Percentiles rank a stretch among this genome's conserved stretches.
Evolutionary conservation across 2,797 vertebrate genomes (phyloP).

Genomic region (Myripristis murdjan): DNA sequence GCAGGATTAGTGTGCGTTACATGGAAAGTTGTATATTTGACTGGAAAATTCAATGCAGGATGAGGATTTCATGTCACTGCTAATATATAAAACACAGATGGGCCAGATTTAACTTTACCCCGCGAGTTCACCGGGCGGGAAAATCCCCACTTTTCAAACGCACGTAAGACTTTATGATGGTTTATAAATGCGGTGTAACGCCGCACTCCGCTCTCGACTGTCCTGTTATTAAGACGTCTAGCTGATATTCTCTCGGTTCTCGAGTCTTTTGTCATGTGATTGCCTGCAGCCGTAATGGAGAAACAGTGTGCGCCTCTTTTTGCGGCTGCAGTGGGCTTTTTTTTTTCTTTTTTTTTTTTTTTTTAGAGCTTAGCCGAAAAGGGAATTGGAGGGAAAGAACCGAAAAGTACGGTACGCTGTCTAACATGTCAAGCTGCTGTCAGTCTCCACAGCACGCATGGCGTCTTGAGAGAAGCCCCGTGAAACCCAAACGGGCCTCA

Average conservation of each 20-base stretch:
- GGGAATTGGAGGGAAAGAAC: constrained; percentile 14
- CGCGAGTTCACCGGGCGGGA: constrained; percentile 40
- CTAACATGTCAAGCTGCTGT: constrained; percentile 56
- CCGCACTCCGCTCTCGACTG: constrained; percentile 7
- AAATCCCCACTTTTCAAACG: constrained; percentile 11
- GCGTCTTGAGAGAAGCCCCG: constrained; percentile 46
- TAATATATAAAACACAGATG: constrained; percentile 76
- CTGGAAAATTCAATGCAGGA: constrained; percentile 68
- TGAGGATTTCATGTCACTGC: constrained; percentile 68
- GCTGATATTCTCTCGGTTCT: constrained; percentile 18
- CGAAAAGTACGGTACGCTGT: constrained; percentile 23
- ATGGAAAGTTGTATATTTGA: constrained; percentile 73
- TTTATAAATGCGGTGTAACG: constrained; percentile 38
- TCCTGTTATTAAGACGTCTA: constrained; percentile 45
- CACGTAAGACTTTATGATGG: constrained; percentile 22
- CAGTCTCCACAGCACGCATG: constrained; percentile 40
- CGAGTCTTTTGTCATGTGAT: constrained; percentile 41
- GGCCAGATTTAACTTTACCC: constrained; percentile 45
- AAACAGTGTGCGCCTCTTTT: constrained; percentile 35
- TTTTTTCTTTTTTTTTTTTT: background rate
- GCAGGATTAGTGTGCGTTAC: constrained; percentile 74
- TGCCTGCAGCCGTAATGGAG: constrained; percentile 34
- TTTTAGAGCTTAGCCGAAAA: constrained; percentile 19
- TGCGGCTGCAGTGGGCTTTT: constrained; percentile 44
- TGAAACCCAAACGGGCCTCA: constrained; percentile 67